These are phyloP conservation scores for Ryuthela nishihirai DNA, from an alignment of 2,888 invertebrate genomes.

Conservation along the genomic window DNA sequence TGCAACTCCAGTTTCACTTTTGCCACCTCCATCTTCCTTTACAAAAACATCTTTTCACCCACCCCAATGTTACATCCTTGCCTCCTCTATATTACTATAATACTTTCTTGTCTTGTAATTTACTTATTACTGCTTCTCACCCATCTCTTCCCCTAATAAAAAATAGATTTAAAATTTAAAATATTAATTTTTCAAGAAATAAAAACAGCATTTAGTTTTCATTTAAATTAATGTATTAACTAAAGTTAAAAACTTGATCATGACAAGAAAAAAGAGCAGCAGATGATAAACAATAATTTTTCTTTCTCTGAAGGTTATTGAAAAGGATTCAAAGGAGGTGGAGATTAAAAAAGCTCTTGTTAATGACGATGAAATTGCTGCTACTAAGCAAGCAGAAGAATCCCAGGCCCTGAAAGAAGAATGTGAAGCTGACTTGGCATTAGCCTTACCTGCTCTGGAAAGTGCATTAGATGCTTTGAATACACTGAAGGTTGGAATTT, in stretches of 20 bases:
- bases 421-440: conserved; percentile 92
- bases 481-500: conserved; percentile 78
- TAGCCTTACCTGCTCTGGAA: conserved; percentile 91
- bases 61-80: too few relatives aligned
- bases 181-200: background rate
- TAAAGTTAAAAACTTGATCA: background rate
- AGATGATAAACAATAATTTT: too few relatives aligned
- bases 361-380: conserved; percentile 89
- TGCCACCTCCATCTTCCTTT: too few relatives aligned
- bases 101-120: too few relatives aligned
- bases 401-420: conserved; percentile 96
- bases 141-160: too few relatives aligned
- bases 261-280: too few relatives aligned
- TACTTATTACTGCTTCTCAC: too few relatives aligned
- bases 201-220: background rate
- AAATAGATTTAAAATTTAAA: too few relatives aligned
- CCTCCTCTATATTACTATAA: too few relatives aligned
- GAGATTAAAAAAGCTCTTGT: conserved; percentile 90
- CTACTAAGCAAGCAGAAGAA: conserved; percentile 84
- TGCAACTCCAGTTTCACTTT: too few relatives aligned
- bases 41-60: too few relatives aligned
- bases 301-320: conserved; percentile 61
- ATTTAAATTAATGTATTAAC: background rate
- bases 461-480: conserved; percentile 85
- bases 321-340: conserved; percentile 89